Percentiles rank a stretch among this genome's conserved stretches.
Evolutionary conservation across 53 echinoderm and acorn worm genomes (phyloP).

Genomic region (Henricia sp.): DNA sequence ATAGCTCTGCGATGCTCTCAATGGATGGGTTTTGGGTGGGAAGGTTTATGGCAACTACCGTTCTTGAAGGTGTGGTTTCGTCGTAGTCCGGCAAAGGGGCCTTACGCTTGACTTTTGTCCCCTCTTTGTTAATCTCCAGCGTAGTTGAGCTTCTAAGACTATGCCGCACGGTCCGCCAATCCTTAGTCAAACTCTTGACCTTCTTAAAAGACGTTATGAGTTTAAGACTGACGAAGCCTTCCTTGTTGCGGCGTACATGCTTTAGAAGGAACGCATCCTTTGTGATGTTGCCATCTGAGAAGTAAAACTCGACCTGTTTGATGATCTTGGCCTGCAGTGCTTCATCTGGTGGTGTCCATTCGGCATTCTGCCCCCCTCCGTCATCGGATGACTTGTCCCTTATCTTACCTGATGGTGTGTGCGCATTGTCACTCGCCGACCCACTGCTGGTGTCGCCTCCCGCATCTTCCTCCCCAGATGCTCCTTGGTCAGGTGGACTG

Average conservation of each 20-base stretch:
- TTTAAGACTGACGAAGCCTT: constrained; percentile 97
- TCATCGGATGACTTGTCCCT: constrained; percentile 10
- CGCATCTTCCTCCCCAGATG: constrained; percentile 59
- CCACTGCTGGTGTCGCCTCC: constrained; percentile 40
- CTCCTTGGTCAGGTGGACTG: constrained; percentile 47
- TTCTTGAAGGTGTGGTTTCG: constrained; percentile 81
- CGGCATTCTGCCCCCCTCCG: constrained; percentile 41
- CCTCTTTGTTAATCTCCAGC: constrained; percentile 81
- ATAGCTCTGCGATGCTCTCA: constrained; percentile 84
- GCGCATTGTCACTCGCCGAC: constrained; percentile 12
- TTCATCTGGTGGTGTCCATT: constrained; percentile 89
- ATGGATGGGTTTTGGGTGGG: constrained; percentile 82
- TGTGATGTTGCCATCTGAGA: constrained; percentile 96
- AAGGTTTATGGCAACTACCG: constrained; percentile 88
- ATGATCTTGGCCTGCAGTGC: constrained; percentile 84
- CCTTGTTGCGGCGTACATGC: constrained; percentile 91
- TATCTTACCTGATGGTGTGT: constrained; percentile 2
- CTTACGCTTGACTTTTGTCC: constrained; percentile 94
- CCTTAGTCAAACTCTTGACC: constrained; percentile 90
- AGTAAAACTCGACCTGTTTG: constrained; percentile 98
- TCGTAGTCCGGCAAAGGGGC: constrained; percentile 93
- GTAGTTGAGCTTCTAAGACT: constrained; percentile 79
- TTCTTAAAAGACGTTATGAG: constrained; percentile 98
- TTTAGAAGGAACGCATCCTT: constrained; percentile 98
- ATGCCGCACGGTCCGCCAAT: constrained; percentile 90